Base-by-base conservation (phyloP, 2,888 invertebrate species). In the Chironomus tentans region DNA sequence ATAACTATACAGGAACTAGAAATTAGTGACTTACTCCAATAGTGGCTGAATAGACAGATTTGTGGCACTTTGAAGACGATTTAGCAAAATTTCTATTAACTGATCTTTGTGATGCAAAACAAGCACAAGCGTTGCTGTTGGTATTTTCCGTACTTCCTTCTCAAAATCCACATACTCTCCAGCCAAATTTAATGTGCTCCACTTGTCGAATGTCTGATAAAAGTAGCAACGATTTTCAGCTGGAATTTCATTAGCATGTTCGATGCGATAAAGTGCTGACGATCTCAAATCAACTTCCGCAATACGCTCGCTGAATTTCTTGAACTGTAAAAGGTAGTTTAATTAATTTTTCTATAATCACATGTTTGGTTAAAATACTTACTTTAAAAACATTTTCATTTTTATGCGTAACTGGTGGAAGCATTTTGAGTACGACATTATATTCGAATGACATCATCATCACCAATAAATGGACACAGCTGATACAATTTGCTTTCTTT, bases 111-210 rank as follows among this genome's bases (percentile, higher is more conserved):
- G 88, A 79, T 93, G 90, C 47, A 98, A 82, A 65, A 98, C 83
- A 82, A 97, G 96, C 0, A 94, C 91, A 76, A 97, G 87, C 1
- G 93, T 95, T 3, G 68, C 38, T 21, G 74, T 74, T 1, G 94
- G 87, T 78, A 94, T 89, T 61, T 88, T 87, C 77, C 88, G 88
- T 3, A 95, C 88, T 81, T 93, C 91, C 78, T 88, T 90, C 78
- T 90, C 88, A 80, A 97, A 93, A 74, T 87, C 86, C 69, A 89
- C 88, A 82, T 91, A 97, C 81, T 92, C 91, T 79, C 93, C 90
- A 0, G 95, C 92, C 78, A 94, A 87, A 84, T 97, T 97, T 22
- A 97, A 87, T 2, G 91, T 92, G 80, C 89, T 89, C 96, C 97
- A 98, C 86, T 97, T 97, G 78, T 90, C 89, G 22, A 97, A 82